phyloP scores from a whole-genome alignment of 2,888 invertebrate species.

The Nymphalis urticae region DNA sequence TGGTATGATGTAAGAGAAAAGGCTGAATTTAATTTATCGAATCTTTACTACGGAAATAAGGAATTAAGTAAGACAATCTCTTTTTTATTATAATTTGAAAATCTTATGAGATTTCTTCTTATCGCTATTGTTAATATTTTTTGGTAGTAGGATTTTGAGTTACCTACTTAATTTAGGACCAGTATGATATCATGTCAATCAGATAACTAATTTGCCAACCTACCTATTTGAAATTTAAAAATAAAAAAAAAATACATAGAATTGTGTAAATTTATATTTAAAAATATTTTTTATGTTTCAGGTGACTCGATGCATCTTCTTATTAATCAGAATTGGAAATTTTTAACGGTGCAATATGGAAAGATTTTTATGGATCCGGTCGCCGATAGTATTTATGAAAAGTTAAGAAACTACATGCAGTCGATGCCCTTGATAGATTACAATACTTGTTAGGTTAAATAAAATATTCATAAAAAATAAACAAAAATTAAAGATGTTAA shows the following conservation, averaged over 20 bases:
- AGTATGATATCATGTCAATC: too few species aligned
- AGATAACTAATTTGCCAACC: too few species aligned
- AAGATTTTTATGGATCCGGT: neutral
- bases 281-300: constrained; percentile 5
- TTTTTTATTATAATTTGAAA: too few species aligned
- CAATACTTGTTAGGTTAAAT: neutral
- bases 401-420: constrained; percentile 2
- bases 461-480: neutral
- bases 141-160: too few species aligned
- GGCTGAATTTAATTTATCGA: neutral
- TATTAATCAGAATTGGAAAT: constrained; percentile 23
- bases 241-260: too few species aligned
- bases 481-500: too few species aligned
- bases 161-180: too few species aligned
- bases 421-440: neutral
- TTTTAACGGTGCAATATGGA: constrained; percentile 15
- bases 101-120: too few species aligned
- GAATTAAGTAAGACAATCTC: neutral
- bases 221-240: too few species aligned
- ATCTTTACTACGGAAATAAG: neutral
- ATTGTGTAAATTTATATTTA: too few species aligned
- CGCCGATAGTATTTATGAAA: neutral
- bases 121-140: too few species aligned
- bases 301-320: constrained; percentile 22
- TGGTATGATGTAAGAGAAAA: constrained; percentile 4